Conservation (phyloP, 2,888 invertebrate species). For the Falcaria lacertinaria region DNA sequence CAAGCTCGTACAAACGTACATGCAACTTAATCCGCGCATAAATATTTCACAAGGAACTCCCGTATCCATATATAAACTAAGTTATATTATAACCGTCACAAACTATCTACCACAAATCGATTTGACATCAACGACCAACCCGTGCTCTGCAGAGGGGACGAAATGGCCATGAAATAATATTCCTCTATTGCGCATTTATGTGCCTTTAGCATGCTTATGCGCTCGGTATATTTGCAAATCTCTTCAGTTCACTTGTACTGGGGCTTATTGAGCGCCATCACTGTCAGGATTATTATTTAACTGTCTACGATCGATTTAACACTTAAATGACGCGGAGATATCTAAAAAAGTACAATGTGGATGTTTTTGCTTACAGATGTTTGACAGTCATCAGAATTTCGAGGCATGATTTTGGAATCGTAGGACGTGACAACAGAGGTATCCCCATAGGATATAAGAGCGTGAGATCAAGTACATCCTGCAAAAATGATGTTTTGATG, state of each 20-base stretch:
- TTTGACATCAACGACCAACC: neutral
- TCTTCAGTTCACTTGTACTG: constrained; percentile 52
- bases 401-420: too few species aligned
- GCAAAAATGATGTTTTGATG: too few species aligned
- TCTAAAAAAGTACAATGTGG: too few species aligned
- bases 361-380: too few species aligned
- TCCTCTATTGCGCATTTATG: neutral
- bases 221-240: constrained; percentile 47
- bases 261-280: constrained; percentile 19
- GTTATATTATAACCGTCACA: neutral
- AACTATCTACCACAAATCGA: neutral
- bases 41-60: too few species aligned
- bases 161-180: neutral
- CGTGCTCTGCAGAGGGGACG: neutral
- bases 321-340: neutral
- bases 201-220: constrained; percentile 9
- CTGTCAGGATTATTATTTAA: neutral
- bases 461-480: too few species aligned
- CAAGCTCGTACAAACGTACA: too few species aligned
- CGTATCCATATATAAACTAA: too few species aligned
- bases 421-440: too few species aligned
- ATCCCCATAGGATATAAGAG: too few species aligned
- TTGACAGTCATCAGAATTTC: too few species aligned
- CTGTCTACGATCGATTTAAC: neutral
- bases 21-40: too few species aligned